Evolutionary conservation across 2,888 invertebrate genomes (phyloP).

Genomic region (Ormyrus thymus): DNA sequence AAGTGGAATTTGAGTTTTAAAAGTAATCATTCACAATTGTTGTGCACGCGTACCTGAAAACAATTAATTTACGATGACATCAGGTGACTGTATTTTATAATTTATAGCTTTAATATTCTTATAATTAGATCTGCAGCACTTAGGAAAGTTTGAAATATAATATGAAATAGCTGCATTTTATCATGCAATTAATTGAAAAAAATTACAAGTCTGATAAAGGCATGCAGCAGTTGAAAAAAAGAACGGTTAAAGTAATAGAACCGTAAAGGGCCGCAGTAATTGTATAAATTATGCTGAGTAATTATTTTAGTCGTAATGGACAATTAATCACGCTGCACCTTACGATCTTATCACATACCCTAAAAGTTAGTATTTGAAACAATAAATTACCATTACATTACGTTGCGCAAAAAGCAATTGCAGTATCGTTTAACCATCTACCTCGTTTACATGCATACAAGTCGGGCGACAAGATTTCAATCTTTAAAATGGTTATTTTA

Average conservation of each 20-base stretch:
- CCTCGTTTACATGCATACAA: neutral
- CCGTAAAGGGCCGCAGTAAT: slow-evolving; percentile 1
- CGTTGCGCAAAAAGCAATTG: neutral
- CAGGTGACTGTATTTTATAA: too few species aligned
- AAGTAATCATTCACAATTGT: too few species aligned
- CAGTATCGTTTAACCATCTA: slow-evolving; percentile 26
- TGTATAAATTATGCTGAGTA: slow-evolving; percentile 32
- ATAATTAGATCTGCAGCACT: neutral
- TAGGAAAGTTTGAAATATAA: neutral
- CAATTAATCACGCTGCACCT: slow-evolving; percentile 23
- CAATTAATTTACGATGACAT: too few species aligned
- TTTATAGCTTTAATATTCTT: neutral
- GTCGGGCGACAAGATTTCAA: slow-evolving; percentile 8
- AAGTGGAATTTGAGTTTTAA: too few species aligned
- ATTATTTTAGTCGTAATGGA: slow-evolving; percentile 32
- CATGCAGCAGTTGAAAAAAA: neutral
- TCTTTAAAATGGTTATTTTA: slow-evolving; percentile 31
- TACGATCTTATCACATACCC: neutral
- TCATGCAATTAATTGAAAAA: too few species aligned
- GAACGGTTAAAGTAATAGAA: slow-evolving; percentile 16
- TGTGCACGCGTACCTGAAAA: too few species aligned
- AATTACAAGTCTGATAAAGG: too few species aligned
- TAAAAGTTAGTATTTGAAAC: slow-evolving; percentile 40
- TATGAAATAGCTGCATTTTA: too few species aligned
- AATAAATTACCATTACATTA: slow-evolving; percentile 25